These are phyloP conservation scores for Rhopalosiphum padi DNA, from an alignment of 1,140 invertebrate species.

Conservation along the genomic window DNA sequence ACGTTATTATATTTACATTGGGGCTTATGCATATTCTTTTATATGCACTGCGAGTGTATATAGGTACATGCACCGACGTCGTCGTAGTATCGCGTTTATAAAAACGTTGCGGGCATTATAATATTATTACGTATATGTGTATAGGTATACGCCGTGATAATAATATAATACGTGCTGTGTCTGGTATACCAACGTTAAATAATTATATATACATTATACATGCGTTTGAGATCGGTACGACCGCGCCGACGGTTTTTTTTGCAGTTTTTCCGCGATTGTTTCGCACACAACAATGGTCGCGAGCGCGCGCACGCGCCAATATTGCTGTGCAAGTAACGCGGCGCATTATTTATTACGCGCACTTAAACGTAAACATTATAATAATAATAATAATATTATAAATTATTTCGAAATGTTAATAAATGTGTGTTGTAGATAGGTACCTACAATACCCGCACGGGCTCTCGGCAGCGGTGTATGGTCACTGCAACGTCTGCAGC, in stretches of 20 bases:
- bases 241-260: not conserved
- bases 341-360: not conserved
- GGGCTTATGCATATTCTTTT: not conserved
- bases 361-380: not conserved
- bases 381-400: not conserved
- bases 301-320: not conserved
- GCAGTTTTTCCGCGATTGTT: conserved; percentile 11
- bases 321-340: not conserved
- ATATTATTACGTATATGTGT: not conserved
- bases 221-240: not conserved
- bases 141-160: not conserved
- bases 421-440: not conserved
- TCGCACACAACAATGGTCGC: conserved; percentile 26
- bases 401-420: not conserved
- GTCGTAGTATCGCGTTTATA: not conserved
- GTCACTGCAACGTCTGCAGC: not conserved
- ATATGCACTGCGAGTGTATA: too few relatives aligned
- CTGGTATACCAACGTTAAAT: not conserved
- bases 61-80: not conserved
- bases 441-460: not conserved
- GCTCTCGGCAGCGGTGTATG: too few relatives aligned
- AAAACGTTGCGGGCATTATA: not conserved
- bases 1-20: not conserved
- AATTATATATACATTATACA: not conserved
- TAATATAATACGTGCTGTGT: not conserved